phyloP scores from a whole-genome alignment of 2,888 invertebrate species.

The Copidosoma aretas region DNA sequence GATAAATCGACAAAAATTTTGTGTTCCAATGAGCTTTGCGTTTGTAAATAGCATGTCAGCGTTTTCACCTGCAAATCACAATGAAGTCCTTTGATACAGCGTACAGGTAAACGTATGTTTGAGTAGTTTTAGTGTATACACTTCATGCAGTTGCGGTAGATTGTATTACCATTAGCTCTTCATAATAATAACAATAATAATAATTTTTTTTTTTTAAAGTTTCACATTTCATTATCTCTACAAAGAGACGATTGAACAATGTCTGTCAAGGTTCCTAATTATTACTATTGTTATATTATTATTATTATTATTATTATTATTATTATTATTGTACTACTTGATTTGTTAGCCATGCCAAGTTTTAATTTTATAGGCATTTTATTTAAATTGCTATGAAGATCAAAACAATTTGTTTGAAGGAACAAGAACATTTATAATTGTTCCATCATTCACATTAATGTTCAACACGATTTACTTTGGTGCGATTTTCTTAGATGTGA shows the following conservation, averaged over 20 bases:
- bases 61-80: conserved; percentile 30
- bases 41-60: conserved; percentile 56
- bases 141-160: conserved; percentile 31
- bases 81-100: conserved; percentile 27
- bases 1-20: conserved; percentile 22
- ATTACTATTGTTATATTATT: conserved; percentile 8
- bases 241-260: conserved; percentile 31
- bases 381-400: conserved; percentile 20
- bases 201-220: conserved; percentile 33
- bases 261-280: conserved; percentile 39
- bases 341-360: too few species aligned
- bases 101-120: conserved; percentile 19
- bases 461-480: conserved; percentile 14
- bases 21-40: conserved; percentile 41
- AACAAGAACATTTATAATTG: conserved; percentile 16
- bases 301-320: conserved; percentile 5
- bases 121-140: conserved; percentile 23
- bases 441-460: conserved; percentile 2
- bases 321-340: conserved; percentile 16
- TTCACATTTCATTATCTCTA: conserved; percentile 37
- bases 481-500: conserved; percentile 19
- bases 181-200: too few species aligned
- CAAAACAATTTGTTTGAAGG: too few species aligned
- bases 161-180: conserved; percentile 22
- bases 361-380: conserved; percentile 23